A percentile compares a stretch with the other conserved stretches of the same genome.
Evolutionary conservation across 2,888 invertebrate species (phyloP).

Genomic region (Callinectes sapidus): DNA sequence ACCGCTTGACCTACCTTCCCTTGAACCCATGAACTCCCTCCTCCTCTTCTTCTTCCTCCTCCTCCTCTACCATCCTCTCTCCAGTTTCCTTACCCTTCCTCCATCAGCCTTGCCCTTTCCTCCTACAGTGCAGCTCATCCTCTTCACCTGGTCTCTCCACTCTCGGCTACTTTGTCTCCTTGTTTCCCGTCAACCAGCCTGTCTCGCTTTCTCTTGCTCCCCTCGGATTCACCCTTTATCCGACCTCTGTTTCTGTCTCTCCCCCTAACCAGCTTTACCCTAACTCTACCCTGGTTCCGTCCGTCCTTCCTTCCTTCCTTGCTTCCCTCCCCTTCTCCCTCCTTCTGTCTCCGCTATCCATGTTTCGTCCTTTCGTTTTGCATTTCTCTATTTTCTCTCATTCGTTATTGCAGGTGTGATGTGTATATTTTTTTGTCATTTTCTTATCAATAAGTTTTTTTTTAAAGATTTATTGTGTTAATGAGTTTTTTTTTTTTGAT

Average conservation of each 20-base stretch:
- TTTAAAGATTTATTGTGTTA: background rate
- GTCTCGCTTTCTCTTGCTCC: slow-evolving; percentile 25
- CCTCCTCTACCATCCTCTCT: background rate
- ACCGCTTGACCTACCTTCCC: background rate
- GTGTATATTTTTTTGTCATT: background rate
- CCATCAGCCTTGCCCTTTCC: background rate
- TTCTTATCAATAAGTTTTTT: background rate
- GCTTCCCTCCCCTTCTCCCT: background rate
- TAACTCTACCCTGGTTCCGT: background rate
- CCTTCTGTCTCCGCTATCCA: slow-evolving; percentile 25
- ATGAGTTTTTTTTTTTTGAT: slow-evolving; percentile 15
- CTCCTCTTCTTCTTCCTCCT: background rate
- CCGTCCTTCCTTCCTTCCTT: background rate
- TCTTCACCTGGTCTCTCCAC: background rate
- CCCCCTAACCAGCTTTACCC: slow-evolving; percentile 19
- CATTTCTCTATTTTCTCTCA: background rate
- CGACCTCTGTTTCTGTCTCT: slow-evolving; percentile 31
- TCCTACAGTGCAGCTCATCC: background rate
- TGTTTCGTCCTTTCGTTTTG: background rate
- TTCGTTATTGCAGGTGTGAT: background rate
- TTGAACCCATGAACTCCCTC: background rate
- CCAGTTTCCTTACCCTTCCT: background rate
- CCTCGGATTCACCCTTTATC: slow-evolving; percentile 12
- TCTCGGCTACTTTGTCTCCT: slow-evolving; percentile 20
- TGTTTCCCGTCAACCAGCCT: slow-evolving; percentile 37